A percentile compares a stretch with the other conserved stretches of the same genome.
phyloP scores from a whole-genome alignment of 2,888 invertebrate genomes.

The Lottia scabra region DNA sequence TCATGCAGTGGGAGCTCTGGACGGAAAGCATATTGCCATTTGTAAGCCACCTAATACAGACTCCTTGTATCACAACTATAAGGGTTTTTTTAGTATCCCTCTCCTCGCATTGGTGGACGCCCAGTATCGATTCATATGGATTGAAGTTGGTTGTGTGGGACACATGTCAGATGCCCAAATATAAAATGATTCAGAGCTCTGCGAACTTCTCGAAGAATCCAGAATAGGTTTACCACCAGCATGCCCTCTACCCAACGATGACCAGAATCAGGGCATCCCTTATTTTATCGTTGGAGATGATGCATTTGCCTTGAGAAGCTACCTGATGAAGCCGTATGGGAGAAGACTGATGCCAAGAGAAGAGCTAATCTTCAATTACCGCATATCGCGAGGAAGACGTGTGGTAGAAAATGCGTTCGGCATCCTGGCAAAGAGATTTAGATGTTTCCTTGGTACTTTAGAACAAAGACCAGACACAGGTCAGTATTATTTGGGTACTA shows the following conservation, averaged over 20 bases:
- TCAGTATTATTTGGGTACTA: background rate
- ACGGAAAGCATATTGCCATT: slow-evolving; percentile 24
- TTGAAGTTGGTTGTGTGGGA: slow-evolving; percentile 28
- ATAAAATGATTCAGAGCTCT: slow-evolving; percentile 28
- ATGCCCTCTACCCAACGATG: slow-evolving; percentile 34
- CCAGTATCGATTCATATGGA: slow-evolving; percentile 38
- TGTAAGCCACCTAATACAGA: slow-evolving; percentile 19
- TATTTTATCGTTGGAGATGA: slow-evolving; percentile 37
- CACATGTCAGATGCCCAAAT: slow-evolving; percentile 28
- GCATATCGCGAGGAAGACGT: slow-evolving; percentile 15
- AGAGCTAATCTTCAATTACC: too few species aligned
- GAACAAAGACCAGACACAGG: slow-evolving; percentile 25
- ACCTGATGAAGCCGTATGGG: slow-evolving; percentile 34
- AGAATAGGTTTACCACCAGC: slow-evolving; percentile 28
- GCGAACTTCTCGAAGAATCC: slow-evolving; percentile 21
- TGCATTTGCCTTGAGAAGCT: slow-evolving; percentile 24
- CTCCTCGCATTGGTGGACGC: slow-evolving; percentile 29
- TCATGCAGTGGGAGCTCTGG: slow-evolving; percentile 18
- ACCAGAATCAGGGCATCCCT: slow-evolving; percentile 22
- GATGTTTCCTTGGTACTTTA: slow-evolving; percentile 32
- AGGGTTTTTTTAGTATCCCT: slow-evolving; percentile 19
- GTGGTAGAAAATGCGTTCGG: slow-evolving; percentile 42
- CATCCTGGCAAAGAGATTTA: slow-evolving; percentile 38
- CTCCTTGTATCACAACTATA: slow-evolving; percentile 28
- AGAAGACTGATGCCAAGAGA: background rate